Conservation (phyloP, 2,113 vertebrate species). For the Syrmaticus mikado region DNA sequence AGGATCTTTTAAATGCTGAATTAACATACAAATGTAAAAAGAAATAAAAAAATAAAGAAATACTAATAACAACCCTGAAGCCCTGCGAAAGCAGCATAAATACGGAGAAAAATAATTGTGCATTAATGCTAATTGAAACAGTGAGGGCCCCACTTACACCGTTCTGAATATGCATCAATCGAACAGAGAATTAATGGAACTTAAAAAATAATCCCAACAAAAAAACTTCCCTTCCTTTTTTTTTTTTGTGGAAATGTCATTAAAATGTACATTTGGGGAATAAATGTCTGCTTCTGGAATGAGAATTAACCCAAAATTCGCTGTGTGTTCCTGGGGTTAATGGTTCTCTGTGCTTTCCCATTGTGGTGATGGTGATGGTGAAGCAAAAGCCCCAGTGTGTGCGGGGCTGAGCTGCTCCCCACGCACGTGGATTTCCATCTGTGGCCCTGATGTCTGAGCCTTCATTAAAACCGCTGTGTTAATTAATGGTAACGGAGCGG, state of each 20-base stretch:
- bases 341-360: background rate
- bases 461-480: background rate
- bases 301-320: background rate
- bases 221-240: background rate
- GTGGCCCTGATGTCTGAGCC: background rate
- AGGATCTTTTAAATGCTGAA: constrained; percentile 1
- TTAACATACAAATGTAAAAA: constrained; percentile 43
- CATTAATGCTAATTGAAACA: constrained; percentile 68
- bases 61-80: background rate
- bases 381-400: fast-evolving
- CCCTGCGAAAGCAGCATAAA: constrained; percentile 29
- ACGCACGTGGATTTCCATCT: background rate
- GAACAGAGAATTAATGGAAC: constrained; percentile 42
- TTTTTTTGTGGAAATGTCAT: background rate
- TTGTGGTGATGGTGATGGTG: fast-evolving
- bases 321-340: background rate
- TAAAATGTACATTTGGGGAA: background rate
- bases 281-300: background rate
- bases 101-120: constrained; percentile 19
- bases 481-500: background rate
- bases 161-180: constrained; percentile 48
- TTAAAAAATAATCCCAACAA: background rate
- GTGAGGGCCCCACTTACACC: constrained; percentile 18
- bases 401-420: background rate
- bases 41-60: background rate